These are phyloP conservation scores for Sycophila sp. DNA, from an alignment of 1,140 invertebrate genomes.

Conservation along the genomic window DNA sequence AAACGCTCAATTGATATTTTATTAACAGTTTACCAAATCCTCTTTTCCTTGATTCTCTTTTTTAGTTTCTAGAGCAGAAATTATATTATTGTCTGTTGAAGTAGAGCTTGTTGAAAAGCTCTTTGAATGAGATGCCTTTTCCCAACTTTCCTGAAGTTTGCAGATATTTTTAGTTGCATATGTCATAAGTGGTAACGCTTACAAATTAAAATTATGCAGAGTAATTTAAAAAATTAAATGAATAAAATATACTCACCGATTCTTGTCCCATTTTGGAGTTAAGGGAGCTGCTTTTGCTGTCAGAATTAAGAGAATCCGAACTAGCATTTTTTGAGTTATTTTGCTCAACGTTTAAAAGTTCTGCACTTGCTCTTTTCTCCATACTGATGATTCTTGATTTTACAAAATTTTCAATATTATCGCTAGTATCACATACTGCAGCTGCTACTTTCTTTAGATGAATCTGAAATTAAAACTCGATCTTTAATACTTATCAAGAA, in stretches of 20 bases:
- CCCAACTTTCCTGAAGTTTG: slow-evolving; percentile 63
- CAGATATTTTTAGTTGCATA: too few species aligned
- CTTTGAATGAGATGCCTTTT: slow-evolving; percentile 70
- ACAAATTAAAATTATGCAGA: not conserved
- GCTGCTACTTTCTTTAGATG: not conserved
- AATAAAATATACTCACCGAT: slow-evolving; percentile 68
- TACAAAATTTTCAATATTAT: too few species aligned
- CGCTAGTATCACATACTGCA: slow-evolving; percentile 18
- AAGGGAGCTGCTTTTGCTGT: slow-evolving; percentile 84
- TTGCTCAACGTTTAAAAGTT: slow-evolving; percentile 66
- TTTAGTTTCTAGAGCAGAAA: slow-evolving; percentile 65
- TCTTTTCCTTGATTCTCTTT: slow-evolving; percentile 61
- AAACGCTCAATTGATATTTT: slow-evolving; percentile 42
- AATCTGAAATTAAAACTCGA: not conserved
- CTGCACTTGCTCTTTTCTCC: slow-evolving; percentile 66
- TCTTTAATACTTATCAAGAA: too few species aligned
- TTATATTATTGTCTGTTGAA: slow-evolving; percentile 71
- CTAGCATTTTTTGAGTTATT: slow-evolving; percentile 74
- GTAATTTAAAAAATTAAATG: not conserved
- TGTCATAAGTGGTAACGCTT: slow-evolving; percentile 17
- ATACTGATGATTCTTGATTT: slow-evolving; percentile 46
- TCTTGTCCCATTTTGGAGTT: slow-evolving; percentile 83
- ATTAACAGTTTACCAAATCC: slow-evolving; percentile 59
- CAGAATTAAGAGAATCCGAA: slow-evolving; percentile 81
- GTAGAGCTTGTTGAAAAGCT: slow-evolving; percentile 72